phyloP scores from a whole-genome alignment of 2,797 vertebrate genomes.

The Galagoides demidoff region DNA sequence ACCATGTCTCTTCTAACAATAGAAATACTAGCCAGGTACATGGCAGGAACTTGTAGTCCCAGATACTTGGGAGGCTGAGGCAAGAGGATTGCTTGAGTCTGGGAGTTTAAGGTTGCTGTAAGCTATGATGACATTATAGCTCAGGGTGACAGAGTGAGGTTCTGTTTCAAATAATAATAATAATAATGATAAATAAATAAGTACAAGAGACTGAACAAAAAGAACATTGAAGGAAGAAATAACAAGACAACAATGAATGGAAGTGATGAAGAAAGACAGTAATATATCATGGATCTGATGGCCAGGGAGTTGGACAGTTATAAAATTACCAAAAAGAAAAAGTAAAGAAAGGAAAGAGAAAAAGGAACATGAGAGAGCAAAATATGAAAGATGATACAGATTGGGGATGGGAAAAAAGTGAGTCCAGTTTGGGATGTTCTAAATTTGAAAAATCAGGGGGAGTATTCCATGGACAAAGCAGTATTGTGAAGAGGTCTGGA shows the following conservation, averaged over 20 bases:
- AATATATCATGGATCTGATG: neutral
- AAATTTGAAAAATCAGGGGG: neutral
- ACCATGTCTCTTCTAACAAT: too few relatives aligned
- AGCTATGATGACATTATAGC: too few relatives aligned
- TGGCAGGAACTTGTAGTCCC: too few relatives aligned
- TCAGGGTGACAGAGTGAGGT: too few relatives aligned
- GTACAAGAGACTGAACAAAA: neutral
- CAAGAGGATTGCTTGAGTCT: too few relatives aligned
- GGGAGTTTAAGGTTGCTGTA: too few relatives aligned
- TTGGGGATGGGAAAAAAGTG: neutral
- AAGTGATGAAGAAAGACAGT: neutral
- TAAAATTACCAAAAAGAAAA: neutral
- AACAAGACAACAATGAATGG: neutral
- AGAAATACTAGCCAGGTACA: too few relatives aligned
- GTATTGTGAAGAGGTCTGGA: neutral
- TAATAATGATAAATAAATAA: too few relatives aligned
- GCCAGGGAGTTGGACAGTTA: neutral
- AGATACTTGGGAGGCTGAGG: too few relatives aligned
- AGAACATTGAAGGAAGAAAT: neutral
- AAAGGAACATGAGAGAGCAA: neutral
- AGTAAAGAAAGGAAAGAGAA: too few relatives aligned
- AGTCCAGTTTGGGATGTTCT: neutral
- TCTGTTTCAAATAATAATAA: too few relatives aligned
- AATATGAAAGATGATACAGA: neutral
- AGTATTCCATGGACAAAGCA: neutral